Percentiles rank a stretch among this genome's conserved stretches.
These are phyloP conservation scores for Takifugu flavidus DNA, from an alignment of 2,113 vertebrate genomes.

Conservation along the genomic window DNA sequence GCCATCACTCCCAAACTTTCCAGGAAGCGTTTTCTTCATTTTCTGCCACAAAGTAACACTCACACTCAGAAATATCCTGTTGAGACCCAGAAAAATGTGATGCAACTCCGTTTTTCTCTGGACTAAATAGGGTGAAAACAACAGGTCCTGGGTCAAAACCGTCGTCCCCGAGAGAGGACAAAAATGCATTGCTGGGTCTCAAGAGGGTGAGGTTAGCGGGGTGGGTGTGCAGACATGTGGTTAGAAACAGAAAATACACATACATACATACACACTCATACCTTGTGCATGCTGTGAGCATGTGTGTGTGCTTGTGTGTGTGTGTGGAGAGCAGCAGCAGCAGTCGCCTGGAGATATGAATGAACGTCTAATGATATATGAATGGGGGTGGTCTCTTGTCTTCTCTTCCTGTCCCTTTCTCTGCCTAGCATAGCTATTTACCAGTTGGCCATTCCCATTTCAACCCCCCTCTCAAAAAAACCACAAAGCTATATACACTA, in stretches of 20 bases:
- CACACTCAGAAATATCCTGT: conserved; percentile 11
- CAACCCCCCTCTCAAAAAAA: conserved; percentile 48
- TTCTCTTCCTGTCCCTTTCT: conserved; percentile 46
- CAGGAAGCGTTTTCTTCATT: conserved; percentile 18
- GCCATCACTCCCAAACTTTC: conserved; percentile 21
- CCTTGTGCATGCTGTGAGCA: conserved; percentile 27
- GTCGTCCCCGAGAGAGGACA: no score
- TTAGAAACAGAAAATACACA: conserved; percentile 40
- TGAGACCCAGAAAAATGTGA: no score
- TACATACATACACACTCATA: conserved; percentile 7
- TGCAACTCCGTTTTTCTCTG: no score
- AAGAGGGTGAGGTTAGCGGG: conserved; percentile 35
- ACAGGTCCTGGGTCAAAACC: no score
- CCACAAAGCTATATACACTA: conserved; percentile 25
- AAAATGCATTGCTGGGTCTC: no score
- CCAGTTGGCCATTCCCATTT: conserved; percentile 31
- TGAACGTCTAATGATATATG: conserved; percentile 37
- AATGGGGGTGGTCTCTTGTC: conserved; percentile 45
- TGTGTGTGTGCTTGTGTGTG: conserved; percentile 51
- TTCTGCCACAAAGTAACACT: conserved; percentile 17
- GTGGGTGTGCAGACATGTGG: conserved; percentile 18
- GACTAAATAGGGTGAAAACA: no score
- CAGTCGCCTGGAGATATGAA: conserved; percentile 34
- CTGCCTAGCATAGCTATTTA: conserved; percentile 47
- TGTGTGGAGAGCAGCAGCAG: conserved; percentile 26